Percentiles rank a stretch among this genome's conserved stretches.
Conservation (phyloP, 2,888 invertebrate species). For the Tupiocoris notatus region DNA sequence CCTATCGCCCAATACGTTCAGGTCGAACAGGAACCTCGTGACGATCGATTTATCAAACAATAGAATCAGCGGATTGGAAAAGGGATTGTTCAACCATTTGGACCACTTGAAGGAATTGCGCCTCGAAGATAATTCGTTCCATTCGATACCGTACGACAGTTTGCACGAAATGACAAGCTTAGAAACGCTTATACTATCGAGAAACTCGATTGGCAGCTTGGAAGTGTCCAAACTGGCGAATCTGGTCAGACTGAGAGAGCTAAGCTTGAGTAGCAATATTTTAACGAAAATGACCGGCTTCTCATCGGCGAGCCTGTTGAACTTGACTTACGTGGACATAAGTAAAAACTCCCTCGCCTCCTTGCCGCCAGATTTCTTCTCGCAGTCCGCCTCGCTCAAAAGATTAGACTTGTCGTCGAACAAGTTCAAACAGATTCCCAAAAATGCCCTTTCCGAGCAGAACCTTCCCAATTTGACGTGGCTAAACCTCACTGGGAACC, state of each 20-base stretch:
- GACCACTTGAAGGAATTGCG: constrained; percentile 75
- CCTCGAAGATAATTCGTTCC: constrained; percentile 70
- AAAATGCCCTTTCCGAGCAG: constrained; percentile 70
- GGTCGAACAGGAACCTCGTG: constrained; percentile 73
- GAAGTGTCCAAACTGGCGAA: constrained; percentile 77
- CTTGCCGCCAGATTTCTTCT: constrained; percentile 77
- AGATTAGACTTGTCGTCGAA: constrained; percentile 77
- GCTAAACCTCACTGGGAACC: constrained; percentile 81
- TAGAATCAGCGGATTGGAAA: constrained; percentile 65
- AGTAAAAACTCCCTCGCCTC: constrained; percentile 73
- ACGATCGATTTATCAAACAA: constrained; percentile 73
- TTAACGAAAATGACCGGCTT: constrained; percentile 75
- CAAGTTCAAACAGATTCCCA: constrained; percentile 76
- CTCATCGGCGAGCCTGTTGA: constrained; percentile 70
- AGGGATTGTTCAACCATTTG: constrained; percentile 70
- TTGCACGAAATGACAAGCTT: constrained; percentile 72
- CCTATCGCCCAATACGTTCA: constrained; percentile 69
- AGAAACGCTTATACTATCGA: constrained; percentile 61
- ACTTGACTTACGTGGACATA: constrained; percentile 70
- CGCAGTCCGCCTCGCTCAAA: constrained; percentile 66
- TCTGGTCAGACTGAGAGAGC: constrained; percentile 68
- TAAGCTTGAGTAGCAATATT: constrained; percentile 72
- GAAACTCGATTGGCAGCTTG: constrained; percentile 58
- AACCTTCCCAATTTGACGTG: constrained; percentile 70
- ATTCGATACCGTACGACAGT: constrained; percentile 75